Evolutionary conservation across 92 coral and sea anemone genomes (phyloP), one percentile per base, ranked within the genome.

Genomic region (Palythoa caribaeorum): DNA sequence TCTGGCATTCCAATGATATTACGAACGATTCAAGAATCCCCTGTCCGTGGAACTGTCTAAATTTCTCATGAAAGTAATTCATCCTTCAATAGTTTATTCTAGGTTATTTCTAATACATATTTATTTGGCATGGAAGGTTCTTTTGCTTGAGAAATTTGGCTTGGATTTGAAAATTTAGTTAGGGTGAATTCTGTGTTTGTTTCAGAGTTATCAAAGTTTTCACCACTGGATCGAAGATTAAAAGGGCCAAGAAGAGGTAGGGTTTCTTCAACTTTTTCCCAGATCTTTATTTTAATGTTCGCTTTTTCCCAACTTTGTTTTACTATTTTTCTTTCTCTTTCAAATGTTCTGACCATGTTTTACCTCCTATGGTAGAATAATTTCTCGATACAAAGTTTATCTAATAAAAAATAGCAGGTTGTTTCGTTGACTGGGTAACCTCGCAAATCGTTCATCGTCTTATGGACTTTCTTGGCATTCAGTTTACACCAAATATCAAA

Each of bases 1-100:
- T n/a, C 84, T 38, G 39, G 68, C 83, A 88, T 88, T 88, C 95
- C 91, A 77, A 57, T 73, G 85, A 38, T 91, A 88, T 92, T 87
- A 93, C 94, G 87, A 44, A 68, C 76, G 70, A 20, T 35, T 44
- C 70, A 63, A 16, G 20, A 78, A 36, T 80, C 76, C 72, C 77
- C 14, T 20, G 83, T 83, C 66, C 21, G 52, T 55, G 83, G 86
- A 40, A 80, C 70, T 20, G 48, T 17, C 72, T 7, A 10, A 53
- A 77, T 10, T 81, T 81, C 76, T 40, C 40, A 81, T 81, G 86
- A 81, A 81, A 81, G 86, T 81, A 81, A 81, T 40, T 81, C 47
- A n/a, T 47, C 39, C n/a, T 48, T 65, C 47, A 57, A 11, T 47
- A 35, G 62, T 70, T 70, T 70, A 81, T 81, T 66, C 76, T 81